phyloP scores from a whole-genome alignment of 2,113 vertebrate genomes.

The Electrona antarctica region DNA sequence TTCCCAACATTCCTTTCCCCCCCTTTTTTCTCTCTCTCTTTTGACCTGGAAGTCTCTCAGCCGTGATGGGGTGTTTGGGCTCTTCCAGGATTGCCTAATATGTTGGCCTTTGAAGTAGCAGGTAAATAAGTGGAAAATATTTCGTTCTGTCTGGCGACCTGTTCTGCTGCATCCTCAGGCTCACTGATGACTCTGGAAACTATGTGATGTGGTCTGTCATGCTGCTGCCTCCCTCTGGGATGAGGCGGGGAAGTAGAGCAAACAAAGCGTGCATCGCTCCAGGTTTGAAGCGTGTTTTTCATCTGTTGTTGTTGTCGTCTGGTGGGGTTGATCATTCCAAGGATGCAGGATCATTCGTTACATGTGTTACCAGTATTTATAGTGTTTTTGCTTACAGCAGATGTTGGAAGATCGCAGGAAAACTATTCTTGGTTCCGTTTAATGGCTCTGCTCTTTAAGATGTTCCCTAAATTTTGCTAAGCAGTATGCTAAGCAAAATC shows the following conservation, averaged over 20 bases:
- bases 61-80: constrained; percentile 33
- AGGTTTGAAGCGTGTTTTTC: constrained; percentile 44
- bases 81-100: constrained; percentile 55
- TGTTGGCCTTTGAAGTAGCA: constrained; percentile 66
- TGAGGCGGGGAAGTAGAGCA: constrained; percentile 14
- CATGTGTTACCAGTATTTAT: not conserved
- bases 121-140: constrained; percentile 79
- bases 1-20: constrained; percentile 14
- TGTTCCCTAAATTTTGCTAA: too few relatives aligned
- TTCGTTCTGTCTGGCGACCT: constrained; percentile 59
- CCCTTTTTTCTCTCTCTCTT: constrained; percentile 10
- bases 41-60: constrained; percentile 38
- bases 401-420: not conserved
- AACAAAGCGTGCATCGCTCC: constrained; percentile 12
- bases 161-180: constrained; percentile 43
- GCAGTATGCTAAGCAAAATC: too few relatives aligned
- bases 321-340: constrained; percentile 29
- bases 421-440: too few relatives aligned
- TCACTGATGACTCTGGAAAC: constrained; percentile 57
- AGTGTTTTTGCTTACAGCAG: not conserved
- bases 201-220: constrained; percentile 69
- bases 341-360: constrained; percentile 20
- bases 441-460: too few relatives aligned
- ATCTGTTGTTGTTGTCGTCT: not conserved
- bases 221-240: constrained; percentile 59